Percentiles rank a stretch among this genome's conserved stretches.
Conservation (phyloP, 2,113 vertebrate genomes). For the Anser brachyrhynchus region DNA sequence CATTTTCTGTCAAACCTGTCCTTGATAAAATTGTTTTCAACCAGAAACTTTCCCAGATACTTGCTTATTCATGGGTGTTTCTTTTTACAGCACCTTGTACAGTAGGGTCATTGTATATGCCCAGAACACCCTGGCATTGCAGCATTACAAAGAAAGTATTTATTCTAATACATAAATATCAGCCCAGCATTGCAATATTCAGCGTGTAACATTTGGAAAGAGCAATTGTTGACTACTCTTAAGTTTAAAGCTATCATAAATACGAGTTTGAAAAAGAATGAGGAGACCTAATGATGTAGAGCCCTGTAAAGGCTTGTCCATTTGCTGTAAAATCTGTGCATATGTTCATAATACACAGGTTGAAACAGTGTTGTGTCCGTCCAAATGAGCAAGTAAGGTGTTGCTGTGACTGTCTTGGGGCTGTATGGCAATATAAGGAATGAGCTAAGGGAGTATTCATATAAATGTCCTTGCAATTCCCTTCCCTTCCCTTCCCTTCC, state of each 20-base stretch:
- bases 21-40: not conserved
- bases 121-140: not conserved
- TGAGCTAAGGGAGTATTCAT: not conserved
- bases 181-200: not conserved
- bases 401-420: not conserved
- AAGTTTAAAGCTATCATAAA: not conserved
- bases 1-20: not conserved
- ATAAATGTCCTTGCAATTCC: not conserved
- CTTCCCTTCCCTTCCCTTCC: no score
- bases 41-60: not conserved
- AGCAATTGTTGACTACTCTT: not conserved
- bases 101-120: not conserved
- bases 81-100: not conserved
- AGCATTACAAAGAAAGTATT: not conserved
- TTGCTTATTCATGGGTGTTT: not conserved
- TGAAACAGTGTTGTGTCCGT: not conserved
- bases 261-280: not conserved
- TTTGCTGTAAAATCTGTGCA: not conserved
- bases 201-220: not conserved
- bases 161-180: not conserved
- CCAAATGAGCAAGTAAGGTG: accelerated
- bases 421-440: not conserved
- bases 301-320: not conserved
- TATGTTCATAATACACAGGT: not conserved
- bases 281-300: not conserved